Base-by-base conservation (phyloP, 1,140 invertebrate species). In the Drosophila pseudoananassae region DNA sequence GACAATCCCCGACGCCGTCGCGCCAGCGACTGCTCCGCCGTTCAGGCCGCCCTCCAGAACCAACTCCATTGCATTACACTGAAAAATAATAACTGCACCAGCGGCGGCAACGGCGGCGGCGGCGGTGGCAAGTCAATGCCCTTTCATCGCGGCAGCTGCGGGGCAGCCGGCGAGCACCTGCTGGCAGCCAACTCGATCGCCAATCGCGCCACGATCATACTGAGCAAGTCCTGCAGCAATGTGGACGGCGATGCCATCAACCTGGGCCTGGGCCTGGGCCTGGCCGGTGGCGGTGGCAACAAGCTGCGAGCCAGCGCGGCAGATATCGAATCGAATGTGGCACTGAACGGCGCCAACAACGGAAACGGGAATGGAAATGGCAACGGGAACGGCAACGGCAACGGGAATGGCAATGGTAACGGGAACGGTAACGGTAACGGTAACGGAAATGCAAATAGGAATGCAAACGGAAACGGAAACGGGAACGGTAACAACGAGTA, bases 201-300 rank as follows among this genome's bases (percentile, higher is more conserved):
- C 52, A 91, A 91, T 71, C 74, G 90, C 0, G 78, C 90, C 46
- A 91, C 90, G 15, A 89, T 91, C 43, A 91, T 91, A 2, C 10
- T 91, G 15, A 91, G 90, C 29, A 91, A 91, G n/a, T 91, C 90
- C 6, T 91, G 90, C 69, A 89, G 83, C 66, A 91, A 91, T 72
- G 90, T 91, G 1, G 90, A 91, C 23, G 87, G 80, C 9, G 84
- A 74, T 57, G 47, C 46, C 25, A 51, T 45, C 7, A 58, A 15
- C 7, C 4, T 71, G 6, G 63, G 70, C 12, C 33, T 27, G 38
- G 60, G 60, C n/a, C 27, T 58, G 7, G 54, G 63, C 45, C 49
- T 38, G 12, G 43, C 53, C 43, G 17, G 29, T 0, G 57, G 57
- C 0, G 31, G 52, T 0, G 43, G 49, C 54, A 77, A 70, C 20